phyloP scores from a whole-genome alignment of 1,140 invertebrate genomes.

The Tachypleus tridentatus region DNA sequence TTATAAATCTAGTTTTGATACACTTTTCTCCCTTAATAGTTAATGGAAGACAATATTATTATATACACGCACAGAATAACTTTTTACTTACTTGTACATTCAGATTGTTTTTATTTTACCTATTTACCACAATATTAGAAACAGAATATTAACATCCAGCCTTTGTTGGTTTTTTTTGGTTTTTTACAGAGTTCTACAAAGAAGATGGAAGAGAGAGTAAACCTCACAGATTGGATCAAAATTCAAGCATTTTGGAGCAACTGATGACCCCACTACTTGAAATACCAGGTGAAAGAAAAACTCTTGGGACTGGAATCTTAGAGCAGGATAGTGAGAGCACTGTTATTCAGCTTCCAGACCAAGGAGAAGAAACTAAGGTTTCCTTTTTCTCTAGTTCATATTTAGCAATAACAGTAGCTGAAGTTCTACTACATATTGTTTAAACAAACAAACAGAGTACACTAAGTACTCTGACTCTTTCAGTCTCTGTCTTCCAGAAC shows the following conservation, averaged over 20 bases:
- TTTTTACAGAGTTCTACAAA: background rate
- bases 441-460: background rate
- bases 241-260: slow-evolving; percentile 36
- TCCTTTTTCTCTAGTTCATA: too few species aligned
- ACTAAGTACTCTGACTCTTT: background rate
- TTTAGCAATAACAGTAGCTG: background rate
- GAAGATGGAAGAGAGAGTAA: slow-evolving; percentile 30
- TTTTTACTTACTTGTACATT: too few species aligned
- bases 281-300: slow-evolving; percentile 19
- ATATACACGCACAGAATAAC: too few species aligned
- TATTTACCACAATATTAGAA: too few species aligned
- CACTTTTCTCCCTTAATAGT: too few species aligned
- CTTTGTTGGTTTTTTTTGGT: too few species aligned
- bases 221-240: slow-evolving; percentile 32
- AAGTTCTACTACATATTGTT: background rate
- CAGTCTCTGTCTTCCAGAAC: background rate
- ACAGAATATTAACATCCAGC: too few species aligned
- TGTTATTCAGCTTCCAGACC: slow-evolving; percentile 29
- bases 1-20: too few species aligned
- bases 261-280: slow-evolving; percentile 38
- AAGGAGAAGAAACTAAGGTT: slow-evolving; percentile 30
- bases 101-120: too few species aligned
- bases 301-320: slow-evolving; percentile 25
- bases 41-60: too few species aligned
- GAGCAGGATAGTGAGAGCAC: slow-evolving; percentile 31